A percentile compares a stretch with the other conserved stretches of the same genome.
phyloP scores from a whole-genome alignment of 2,888 invertebrate genomes.

The Caenorhabditis zanzibari region DNA sequence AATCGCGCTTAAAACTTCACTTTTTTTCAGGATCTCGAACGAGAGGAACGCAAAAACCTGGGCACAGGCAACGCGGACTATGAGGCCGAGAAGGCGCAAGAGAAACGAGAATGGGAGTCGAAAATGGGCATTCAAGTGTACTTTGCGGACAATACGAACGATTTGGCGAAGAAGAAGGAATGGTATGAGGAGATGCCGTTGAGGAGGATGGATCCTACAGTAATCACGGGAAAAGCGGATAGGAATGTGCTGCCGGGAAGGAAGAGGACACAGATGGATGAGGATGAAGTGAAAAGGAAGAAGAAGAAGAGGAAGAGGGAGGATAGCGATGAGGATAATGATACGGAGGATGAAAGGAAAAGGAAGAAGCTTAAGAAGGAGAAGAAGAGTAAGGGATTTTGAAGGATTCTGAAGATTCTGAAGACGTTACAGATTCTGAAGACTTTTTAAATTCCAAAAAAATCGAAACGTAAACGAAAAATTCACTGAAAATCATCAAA shows the following conservation, averaged over 20 bases:
- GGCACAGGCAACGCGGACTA: conserved; percentile 89
- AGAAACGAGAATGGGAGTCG: conserved; percentile 95
- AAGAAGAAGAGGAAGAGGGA: conserved; percentile 51
- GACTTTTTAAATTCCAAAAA: too few species aligned
- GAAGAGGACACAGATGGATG: conserved; percentile 50
- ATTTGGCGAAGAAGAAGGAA: conserved; percentile 87
- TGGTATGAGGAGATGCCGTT: conserved; percentile 90
- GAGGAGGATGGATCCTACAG: conserved; percentile 87
- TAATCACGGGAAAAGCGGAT: conserved; percentile 10
- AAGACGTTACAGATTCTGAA: background rate
- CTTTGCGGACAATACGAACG: conserved; percentile 88
- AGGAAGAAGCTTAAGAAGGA: conserved; percentile 56
- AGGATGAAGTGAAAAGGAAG: conserved; percentile 57
- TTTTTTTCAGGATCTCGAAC: conserved; percentile 69
- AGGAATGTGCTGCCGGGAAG: background rate
- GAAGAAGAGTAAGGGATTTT: conserved; percentile 54
- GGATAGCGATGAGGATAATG: background rate
- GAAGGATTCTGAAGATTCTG: background rate
- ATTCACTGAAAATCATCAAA: background rate
- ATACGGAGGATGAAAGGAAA: conserved; percentile 33
- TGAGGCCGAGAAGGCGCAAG: conserved; percentile 92
- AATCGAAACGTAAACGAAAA: background rate
- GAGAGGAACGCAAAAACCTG: conserved; percentile 84
- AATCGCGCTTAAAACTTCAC: too few species aligned
- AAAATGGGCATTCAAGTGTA: conserved; percentile 97